Base-by-base conservation (phyloP, 2,797 vertebrate genomes). In the Muraenolepis orangiensis region DNA sequence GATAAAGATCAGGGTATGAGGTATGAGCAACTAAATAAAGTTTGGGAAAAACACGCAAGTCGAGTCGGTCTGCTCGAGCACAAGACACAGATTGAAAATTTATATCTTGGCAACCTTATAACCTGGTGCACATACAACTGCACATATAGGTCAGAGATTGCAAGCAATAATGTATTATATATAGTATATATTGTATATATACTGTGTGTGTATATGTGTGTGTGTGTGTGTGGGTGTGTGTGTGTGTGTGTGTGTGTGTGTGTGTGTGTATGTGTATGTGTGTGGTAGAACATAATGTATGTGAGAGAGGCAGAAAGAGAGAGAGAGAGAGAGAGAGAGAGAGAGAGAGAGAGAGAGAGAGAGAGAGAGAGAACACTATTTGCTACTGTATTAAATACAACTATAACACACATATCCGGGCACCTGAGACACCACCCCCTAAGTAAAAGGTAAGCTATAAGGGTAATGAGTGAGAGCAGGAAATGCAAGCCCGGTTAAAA, bases 121-220 rank as follows among this genome's bases (percentile, higher is more conserved):
- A 66, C 23, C 11, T 66, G n/a, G 42, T 46, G 20, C 51, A 57
- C 20, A 23, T 57, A 29, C 2, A 61, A 8, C 16, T 46, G 20
- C 51, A 57, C 20, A 23, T 57, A 29, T 7, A 61, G 57, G 57
- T 61, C 40, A 61, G 8, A 61, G 23, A 61, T 30, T 4, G 26
- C 64, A 66, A 66, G 64, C 23, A 66, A 29, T 66, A 16, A 66
- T 66, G n/a, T n/a, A n/a, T n/a, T n/a, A n/a, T n/a, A n/a, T 66
- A 28, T 16, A 11, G 64, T 66, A 66, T 28, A 12, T 16, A 66
- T 66, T 10, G 29, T 13, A 18, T 46, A 34, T 34, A 34, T 34
- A 34, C n/a, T n/a, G n/a, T 34, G 7, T 34, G 7, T 34, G 7
- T 34, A 34, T 34, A 34, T 34, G 7, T 34, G 7, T 34, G 7